A percentile compares a stretch with the other conserved stretches of the same genome.
These are phyloP conservation scores for Heliconius sara DNA, from an alignment of 2,888 invertebrate species.

Conservation along the genomic window DNA sequence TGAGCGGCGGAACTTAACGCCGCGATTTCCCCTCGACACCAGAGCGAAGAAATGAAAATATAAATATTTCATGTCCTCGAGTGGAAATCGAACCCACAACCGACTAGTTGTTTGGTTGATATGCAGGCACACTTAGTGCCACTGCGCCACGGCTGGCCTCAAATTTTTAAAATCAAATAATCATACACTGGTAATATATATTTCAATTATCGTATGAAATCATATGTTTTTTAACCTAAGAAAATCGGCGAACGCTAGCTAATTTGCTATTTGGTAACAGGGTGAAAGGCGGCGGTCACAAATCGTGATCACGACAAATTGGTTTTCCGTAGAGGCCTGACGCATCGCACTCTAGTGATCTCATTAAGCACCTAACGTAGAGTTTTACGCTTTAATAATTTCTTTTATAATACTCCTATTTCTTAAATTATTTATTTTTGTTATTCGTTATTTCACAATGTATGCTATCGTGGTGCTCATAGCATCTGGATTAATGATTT, in stretches of 20 bases:
- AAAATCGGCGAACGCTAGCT: background rate
- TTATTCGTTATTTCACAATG: background rate
- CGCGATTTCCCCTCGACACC: too few relatives aligned
- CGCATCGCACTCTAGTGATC: constrained; percentile 21
- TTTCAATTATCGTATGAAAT: background rate
- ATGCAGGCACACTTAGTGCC: too few relatives aligned
- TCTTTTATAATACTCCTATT: background rate
- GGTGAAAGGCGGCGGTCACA: constrained; percentile 22
- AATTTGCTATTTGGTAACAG: constrained; percentile 39
- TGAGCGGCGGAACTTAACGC: too few relatives aligned
- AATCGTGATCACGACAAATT: constrained; percentile 38
- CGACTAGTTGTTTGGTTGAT: too few relatives aligned
- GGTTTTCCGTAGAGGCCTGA: constrained; percentile 28
- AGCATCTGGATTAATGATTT: too few relatives aligned
- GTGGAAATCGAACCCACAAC: too few relatives aligned
- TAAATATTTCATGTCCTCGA: too few relatives aligned
- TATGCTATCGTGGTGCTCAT: too few relatives aligned
- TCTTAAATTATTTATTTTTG: background rate
- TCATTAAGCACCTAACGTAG: constrained; percentile 11
- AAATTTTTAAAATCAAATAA: background rate
- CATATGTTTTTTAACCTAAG: background rate
- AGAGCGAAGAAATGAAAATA: too few relatives aligned
- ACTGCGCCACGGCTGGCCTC: too few relatives aligned
- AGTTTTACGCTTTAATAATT: background rate
- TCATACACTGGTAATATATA: background rate